phyloP scores from a whole-genome alignment of 2,113 vertebrate genomes.

The Pollimyrus isidori region DNA sequence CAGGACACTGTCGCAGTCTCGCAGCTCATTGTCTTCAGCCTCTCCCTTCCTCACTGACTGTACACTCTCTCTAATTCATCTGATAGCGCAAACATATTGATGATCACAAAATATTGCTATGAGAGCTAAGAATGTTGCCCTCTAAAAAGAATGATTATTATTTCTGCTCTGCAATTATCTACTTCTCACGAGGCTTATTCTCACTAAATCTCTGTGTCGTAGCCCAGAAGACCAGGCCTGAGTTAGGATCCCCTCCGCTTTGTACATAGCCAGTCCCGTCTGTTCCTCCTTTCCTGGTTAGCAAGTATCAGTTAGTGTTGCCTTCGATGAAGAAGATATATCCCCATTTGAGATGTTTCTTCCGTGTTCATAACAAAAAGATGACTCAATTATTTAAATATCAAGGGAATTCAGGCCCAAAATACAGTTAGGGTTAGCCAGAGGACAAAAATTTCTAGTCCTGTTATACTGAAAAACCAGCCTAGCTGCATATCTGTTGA shows the following conservation, averaged over 20 bases:
- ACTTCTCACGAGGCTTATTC: neutral
- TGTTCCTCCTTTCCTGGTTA: conserved; percentile 43
- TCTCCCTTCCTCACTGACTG: neutral
- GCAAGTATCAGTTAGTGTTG: conserved; percentile 60
- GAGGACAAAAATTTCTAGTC: neutral
- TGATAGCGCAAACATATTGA: neutral
- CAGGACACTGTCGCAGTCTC: neutral
- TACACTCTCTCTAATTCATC: neutral
- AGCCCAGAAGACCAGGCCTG: neutral
- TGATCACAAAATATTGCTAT: neutral
- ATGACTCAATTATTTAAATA: neutral
- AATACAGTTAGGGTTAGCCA: neutral
- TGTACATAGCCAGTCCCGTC: conserved; percentile 69
- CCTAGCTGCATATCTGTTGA: conserved; percentile 36
- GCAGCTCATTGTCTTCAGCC: neutral
- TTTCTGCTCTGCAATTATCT: neutral
- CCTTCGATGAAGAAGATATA: conserved; percentile 44
- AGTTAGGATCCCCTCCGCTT: conserved; percentile 37
- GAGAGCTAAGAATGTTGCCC: neutral
- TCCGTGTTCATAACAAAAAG: neutral
- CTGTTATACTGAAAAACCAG: neutral
- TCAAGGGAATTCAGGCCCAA: neutral
- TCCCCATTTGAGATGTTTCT: conserved; percentile 39
- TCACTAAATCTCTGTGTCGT: conserved; percentile 7
- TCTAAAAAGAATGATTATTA: neutral